phyloP scores from a whole-genome alignment of 2,113 vertebrate species.

The Glaucomys volans region DNA sequence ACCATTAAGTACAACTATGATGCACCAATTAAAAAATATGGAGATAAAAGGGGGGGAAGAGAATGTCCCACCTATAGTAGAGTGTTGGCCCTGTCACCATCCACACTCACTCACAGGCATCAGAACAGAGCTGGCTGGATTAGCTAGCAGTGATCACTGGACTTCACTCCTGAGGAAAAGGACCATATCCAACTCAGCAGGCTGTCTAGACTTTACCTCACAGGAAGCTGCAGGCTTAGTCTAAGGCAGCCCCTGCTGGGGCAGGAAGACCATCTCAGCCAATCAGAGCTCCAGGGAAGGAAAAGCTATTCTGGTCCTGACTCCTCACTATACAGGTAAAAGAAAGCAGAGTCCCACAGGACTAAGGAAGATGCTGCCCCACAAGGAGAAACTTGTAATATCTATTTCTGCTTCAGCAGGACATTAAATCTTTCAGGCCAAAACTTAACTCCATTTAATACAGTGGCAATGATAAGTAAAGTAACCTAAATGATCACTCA shows the following conservation, averaged over 20 bases:
- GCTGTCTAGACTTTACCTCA: neutral
- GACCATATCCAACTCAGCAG: neutral
- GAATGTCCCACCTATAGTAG: neutral
- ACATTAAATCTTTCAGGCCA: constrained; percentile 5
- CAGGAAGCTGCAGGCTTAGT: neutral
- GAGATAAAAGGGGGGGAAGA: neutral
- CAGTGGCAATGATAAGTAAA: neutral
- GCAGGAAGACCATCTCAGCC: neutral
- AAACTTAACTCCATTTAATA: neutral
- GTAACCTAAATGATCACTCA: neutral
- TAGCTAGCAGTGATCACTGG: neutral
- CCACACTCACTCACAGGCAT: neutral
- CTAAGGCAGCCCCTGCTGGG: neutral
- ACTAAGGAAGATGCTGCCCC: neutral
- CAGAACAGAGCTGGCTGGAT: neutral
- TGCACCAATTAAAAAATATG: too few relatives aligned
- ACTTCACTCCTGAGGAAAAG: neutral
- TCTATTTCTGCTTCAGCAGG: neutral
- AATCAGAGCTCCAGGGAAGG: neutral
- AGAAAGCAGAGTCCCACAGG: neutral
- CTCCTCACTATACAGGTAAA: neutral
- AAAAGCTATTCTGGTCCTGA: neutral
- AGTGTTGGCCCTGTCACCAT: neutral
- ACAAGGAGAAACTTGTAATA: neutral
- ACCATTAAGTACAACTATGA: too few relatives aligned